Conservation (phyloP, 2,113 vertebrate genomes). For the Symphodus melops region DNA sequence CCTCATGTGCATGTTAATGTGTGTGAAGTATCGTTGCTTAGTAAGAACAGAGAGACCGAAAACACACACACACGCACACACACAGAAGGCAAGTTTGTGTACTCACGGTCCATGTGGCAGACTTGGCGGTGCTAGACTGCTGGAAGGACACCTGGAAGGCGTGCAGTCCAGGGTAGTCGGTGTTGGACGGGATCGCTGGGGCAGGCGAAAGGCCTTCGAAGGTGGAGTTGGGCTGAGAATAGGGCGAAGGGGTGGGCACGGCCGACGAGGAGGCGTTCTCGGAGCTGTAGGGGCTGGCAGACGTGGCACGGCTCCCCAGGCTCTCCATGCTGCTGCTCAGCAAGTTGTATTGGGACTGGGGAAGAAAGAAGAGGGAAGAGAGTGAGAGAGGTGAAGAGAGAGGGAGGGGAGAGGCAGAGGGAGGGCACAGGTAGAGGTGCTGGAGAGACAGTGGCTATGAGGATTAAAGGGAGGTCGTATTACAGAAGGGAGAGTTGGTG, state of each 20-base stretch:
- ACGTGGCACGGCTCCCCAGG: slow-evolving; percentile 91
- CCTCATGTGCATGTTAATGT: slow-evolving; percentile 40
- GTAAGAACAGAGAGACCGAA: slow-evolving; percentile 1
- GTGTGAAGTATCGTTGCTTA: slow-evolving; percentile 15
- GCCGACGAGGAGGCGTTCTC: slow-evolving; percentile 91
- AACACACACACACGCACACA: neutral
- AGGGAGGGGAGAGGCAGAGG: slow-evolving; percentile 81
- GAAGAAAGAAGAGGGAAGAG: slow-evolving; percentile 78
- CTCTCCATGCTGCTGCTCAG: slow-evolving; percentile 98
- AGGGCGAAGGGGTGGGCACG: slow-evolving; percentile 95
- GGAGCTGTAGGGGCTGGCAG: slow-evolving; percentile 95
- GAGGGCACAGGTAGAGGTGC: slow-evolving; percentile 85
- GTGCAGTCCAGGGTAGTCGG: slow-evolving; percentile 96
- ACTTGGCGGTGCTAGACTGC: slow-evolving; percentile 99
- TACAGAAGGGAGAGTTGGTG: slow-evolving; percentile 73
- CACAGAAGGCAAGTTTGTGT: slow-evolving; percentile 44
- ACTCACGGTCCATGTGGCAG: slow-evolving; percentile 99
- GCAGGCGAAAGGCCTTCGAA: slow-evolving; percentile 98
- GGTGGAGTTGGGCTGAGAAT: slow-evolving; percentile 99
- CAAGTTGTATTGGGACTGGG: slow-evolving; percentile 98
- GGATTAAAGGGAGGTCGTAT: slow-evolving; percentile 83
- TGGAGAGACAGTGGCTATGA: slow-evolving; percentile 72
- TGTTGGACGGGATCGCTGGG: slow-evolving; percentile 97
- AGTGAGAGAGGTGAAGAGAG: slow-evolving; percentile 73
- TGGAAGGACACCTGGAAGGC: slow-evolving; percentile 99